phyloP scores from a whole-genome alignment of 2,797 vertebrate genomes.

The Iguana delicatissima region DNA sequence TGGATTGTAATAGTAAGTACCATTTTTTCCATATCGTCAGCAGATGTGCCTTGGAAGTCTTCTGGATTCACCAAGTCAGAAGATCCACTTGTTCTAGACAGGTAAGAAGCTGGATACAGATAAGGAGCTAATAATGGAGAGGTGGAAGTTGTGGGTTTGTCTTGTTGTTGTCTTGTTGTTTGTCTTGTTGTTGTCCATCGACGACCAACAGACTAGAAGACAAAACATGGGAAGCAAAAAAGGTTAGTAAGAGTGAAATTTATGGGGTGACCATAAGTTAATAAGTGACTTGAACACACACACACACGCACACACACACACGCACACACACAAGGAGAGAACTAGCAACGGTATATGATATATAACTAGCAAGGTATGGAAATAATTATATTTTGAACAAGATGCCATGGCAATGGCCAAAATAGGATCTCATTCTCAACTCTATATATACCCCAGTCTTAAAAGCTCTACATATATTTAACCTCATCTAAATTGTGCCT shows the following conservation, averaged over 20 bases:
- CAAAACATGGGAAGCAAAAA: conserved; percentile 17
- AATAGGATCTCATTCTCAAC: not conserved
- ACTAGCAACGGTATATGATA: not conserved
- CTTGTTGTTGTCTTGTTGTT: conserved; percentile 65
- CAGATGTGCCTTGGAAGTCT: conserved; percentile 62
- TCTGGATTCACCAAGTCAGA: conserved; percentile 69
- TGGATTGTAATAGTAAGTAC: conserved; percentile 57
- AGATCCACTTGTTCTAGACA: conserved; percentile 69
- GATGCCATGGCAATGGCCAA: not conserved
- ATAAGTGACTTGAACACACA: too few species aligned
- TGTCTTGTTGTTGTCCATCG: conserved; percentile 77
- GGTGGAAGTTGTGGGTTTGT: conserved; percentile 72
- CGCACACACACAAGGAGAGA: not conserved
- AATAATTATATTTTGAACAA: not conserved
- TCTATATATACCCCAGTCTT: not conserved
- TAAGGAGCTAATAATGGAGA: conserved; percentile 74
- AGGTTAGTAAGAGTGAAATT: not conserved
- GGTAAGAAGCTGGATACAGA: conserved; percentile 73
- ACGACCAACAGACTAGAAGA: conserved; percentile 71
- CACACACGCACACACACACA: too few species aligned
- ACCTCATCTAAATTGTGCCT: not conserved
- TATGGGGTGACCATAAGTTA: not conserved
- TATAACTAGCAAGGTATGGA: not conserved
- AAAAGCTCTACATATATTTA: not conserved
- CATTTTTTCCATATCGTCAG: conserved; percentile 80